Percentiles rank a stretch among this genome's conserved stretches.
Conservation (phyloP, 2,113 vertebrate genomes). For the Podarcis raffonei region DNA sequence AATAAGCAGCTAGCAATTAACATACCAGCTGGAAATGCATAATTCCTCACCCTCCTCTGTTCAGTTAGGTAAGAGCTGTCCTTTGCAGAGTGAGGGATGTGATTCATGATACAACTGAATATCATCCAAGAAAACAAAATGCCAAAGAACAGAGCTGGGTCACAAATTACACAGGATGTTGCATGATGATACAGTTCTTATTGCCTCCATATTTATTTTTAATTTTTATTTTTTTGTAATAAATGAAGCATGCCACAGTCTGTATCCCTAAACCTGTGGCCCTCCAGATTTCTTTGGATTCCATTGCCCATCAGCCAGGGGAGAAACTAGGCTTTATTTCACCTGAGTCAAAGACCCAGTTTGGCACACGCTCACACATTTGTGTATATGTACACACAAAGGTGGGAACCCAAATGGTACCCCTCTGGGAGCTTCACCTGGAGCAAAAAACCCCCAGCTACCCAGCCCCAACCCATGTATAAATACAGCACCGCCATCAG, state of each 20-base stretch:
- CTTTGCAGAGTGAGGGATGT: slow-evolving; percentile 49
- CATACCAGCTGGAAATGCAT: slow-evolving; percentile 54
- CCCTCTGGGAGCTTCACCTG: too few relatives aligned
- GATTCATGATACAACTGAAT: slow-evolving; percentile 64
- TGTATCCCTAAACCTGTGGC: not conserved
- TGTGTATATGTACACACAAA: too few relatives aligned
- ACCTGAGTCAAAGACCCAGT: too few relatives aligned
- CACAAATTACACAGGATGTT: not conserved
- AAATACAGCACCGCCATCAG: too few relatives aligned
- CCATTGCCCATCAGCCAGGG: too few relatives aligned
- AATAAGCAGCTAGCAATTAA: slow-evolving; percentile 71
- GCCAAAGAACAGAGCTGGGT: not conserved
- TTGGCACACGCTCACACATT: too few relatives aligned
- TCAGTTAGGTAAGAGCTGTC: slow-evolving; percentile 40
- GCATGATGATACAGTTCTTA: too few relatives aligned
- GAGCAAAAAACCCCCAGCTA: too few relatives aligned
- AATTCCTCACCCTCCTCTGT: slow-evolving; percentile 47
- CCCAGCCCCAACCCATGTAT: not conserved
- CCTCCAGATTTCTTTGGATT: not conserved
- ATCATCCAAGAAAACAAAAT: slow-evolving; percentile 48
- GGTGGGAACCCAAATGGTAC: too few relatives aligned
- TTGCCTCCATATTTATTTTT: too few relatives aligned
- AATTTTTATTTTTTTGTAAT: too few relatives aligned
- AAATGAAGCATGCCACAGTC: not conserved
- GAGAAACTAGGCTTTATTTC: too few relatives aligned